phyloP scores from a whole-genome alignment of 2,797 vertebrate species.

The Diceros bicornis region DNA sequence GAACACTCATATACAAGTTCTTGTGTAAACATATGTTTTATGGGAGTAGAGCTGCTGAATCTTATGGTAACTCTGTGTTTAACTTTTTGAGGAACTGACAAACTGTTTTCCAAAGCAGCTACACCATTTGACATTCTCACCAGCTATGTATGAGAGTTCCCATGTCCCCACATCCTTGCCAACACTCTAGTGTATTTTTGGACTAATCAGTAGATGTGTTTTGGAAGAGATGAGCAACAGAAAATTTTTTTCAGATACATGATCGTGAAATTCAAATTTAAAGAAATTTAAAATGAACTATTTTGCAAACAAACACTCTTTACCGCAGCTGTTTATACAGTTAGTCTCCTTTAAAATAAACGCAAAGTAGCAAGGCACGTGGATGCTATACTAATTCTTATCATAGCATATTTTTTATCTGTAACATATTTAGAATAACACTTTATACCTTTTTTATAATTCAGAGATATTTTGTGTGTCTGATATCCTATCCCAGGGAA shows the following conservation, averaged over 20 bases:
- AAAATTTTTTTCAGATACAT: not conserved
- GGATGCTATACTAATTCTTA: not conserved
- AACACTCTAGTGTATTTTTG: not conserved
- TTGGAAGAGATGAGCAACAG: not conserved
- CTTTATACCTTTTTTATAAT: not conserved
- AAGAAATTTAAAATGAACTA: not conserved
- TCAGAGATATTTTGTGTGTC: not conserved
- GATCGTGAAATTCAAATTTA: not conserved
- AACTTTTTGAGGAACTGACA: not conserved
- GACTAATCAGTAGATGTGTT: not conserved
- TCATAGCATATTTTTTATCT: not conserved
- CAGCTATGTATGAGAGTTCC: not conserved
- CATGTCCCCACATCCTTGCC: not conserved
- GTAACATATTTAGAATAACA: not conserved
- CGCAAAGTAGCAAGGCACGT: not conserved
- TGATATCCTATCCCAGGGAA: not conserved
- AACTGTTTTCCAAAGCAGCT: not conserved
- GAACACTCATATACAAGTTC: not conserved
- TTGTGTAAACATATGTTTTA: not conserved
- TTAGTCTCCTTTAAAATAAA: not conserved
- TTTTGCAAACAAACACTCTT: not conserved
- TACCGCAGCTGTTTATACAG: not conserved
- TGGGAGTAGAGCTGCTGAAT: not conserved
- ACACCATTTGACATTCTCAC: not conserved
- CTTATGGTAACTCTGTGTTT: not conserved